Percentiles rank a stretch among this genome's conserved stretches.
Conservation (phyloP, 1,140 invertebrate genomes). For the Anadara kagoshimensis region DNA sequence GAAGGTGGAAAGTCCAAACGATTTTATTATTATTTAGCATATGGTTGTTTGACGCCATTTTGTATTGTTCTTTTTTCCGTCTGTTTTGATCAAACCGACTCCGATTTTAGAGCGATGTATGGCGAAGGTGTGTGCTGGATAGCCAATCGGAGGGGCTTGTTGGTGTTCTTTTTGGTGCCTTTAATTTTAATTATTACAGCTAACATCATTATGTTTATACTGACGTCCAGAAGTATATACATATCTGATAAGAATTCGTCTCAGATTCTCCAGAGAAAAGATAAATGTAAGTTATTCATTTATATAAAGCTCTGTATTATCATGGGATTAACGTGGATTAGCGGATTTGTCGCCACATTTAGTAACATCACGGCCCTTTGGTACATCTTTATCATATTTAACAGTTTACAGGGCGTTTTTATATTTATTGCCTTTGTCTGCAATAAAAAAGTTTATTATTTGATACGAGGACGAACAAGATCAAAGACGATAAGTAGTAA, state of each 20-base stretch:
- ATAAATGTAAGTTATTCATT: constrained; percentile 63
- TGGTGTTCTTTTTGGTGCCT: constrained; percentile 77
- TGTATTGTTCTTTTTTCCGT: constrained; percentile 13
- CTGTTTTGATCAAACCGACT: constrained; percentile 16
- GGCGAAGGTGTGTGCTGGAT: constrained; percentile 37
- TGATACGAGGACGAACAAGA: too few relatives aligned
- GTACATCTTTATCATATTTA: constrained; percentile 72
- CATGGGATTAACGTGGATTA: constrained; percentile 76
- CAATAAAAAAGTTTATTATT: constrained; percentile 21
- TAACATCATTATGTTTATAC: constrained; percentile 76
- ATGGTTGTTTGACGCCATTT: constrained; percentile 20
- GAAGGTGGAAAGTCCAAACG: constrained; percentile 46
- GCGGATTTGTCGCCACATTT: constrained; percentile 72
- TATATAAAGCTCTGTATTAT: constrained; percentile 76
- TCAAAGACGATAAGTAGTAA: too few relatives aligned
- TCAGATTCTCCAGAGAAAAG: constrained; percentile 36
- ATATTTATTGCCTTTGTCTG: constrained; percentile 49
- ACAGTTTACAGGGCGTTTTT: constrained; percentile 70
- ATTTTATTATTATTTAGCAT: constrained; percentile 75
- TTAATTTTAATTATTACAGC: constrained; percentile 74
- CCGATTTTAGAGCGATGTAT: constrained; percentile 18
- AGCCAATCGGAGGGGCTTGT: constrained; percentile 73
- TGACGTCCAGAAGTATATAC: constrained; percentile 63
- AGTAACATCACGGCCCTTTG: constrained; percentile 51
- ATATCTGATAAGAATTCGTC: constrained; percentile 39